Base-by-base conservation (phyloP, 2,113 vertebrate species). In the Ramphastos sulfuratus region DNA sequence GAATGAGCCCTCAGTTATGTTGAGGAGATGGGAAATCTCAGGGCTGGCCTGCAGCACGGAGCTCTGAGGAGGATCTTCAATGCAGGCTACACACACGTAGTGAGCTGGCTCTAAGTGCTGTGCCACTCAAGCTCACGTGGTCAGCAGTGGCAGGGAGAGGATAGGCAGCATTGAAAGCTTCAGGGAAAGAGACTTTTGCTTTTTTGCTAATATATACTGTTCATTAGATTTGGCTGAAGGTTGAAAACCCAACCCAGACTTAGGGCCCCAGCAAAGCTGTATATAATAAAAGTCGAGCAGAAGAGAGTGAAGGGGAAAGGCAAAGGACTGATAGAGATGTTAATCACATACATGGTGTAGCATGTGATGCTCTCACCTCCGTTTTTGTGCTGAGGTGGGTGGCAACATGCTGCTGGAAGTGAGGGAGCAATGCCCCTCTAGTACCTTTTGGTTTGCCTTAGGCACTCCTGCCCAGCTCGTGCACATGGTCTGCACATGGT, bases 11-110 rank as follows among this genome's bases (percentile, higher is more conserved):
- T 66, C 27, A 33, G 28, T 15, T 70, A 20, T 0, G 1, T 7
- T 0, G 0, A 27, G 21, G 12, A n/a, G 15, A 4, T 2, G 1
- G 59, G 21, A 52, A 28, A 31, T 20, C 15, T 48, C 0, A 0
- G 17, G 24, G 14, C 25, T 6, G 5, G 14, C 64, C 19, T 6
- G 1, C 59, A 27, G 18, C 25, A n/a, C 0, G 0, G 10, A 5
- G 16, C 7, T 33, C 9, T 2, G 0, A n/a, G 25, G 4, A 54
- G 5, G 6, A 7, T 35, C 54, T 66, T 25, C 0, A 6, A 37
- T 27, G 12, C 33, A 50, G 79, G 15, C 13, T 46, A 56, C 7
- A 12, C 7, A 33, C 0, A 0, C 19, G 14, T 24, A 74, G 79
- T 0, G 4, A 63, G 25, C 4, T 35, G 30, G 8, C 8, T 17